phyloP scores from a whole-genome alignment of 1,140 invertebrate genomes.

The Drosophila quadrilineata region DNA sequence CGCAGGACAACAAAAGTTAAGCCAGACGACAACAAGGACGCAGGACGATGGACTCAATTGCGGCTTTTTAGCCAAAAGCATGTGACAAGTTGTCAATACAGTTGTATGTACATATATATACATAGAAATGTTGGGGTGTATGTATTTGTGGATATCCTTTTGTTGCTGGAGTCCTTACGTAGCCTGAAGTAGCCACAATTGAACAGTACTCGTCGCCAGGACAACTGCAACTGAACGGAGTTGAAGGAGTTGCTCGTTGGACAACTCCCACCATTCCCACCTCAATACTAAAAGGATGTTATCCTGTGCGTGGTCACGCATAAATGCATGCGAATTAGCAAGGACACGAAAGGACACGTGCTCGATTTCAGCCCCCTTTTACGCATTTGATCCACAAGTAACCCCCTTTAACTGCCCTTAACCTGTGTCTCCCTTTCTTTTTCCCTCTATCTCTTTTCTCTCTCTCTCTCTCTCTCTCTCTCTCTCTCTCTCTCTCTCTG shows the following conservation, averaged over 20 bases:
- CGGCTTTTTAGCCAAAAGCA: constrained; percentile 6
- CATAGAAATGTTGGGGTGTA: not conserved
- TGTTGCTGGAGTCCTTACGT: not conserved
- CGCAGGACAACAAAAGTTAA: constrained; percentile 78
- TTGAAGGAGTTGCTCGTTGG: constrained; percentile 3
- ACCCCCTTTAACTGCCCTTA: constrained; percentile 4
- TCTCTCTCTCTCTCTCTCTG: constrained; percentile 3
- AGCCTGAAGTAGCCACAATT: not conserved
- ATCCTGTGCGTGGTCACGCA: constrained; percentile 69
- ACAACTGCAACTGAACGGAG: constrained; percentile 8
- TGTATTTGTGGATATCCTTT: not conserved
- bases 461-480: too few relatives aligned
- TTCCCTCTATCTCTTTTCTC: too few relatives aligned
- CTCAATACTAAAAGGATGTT: too few relatives aligned
- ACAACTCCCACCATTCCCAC: too few relatives aligned
- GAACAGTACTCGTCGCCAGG: constrained; percentile 3
- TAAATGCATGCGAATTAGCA: constrained; percentile 79
- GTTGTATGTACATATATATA: not conserved
- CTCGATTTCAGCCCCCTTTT: constrained; percentile 8
- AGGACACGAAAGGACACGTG: constrained; percentile 54
- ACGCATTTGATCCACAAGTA: not conserved
- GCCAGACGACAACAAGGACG: constrained; percentile 51
- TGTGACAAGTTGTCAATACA: constrained; percentile 57
- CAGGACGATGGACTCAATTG: not conserved
- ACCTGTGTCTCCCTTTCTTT: not conserved